Evolutionary conservation across 2,888 invertebrate genomes (phyloP), one percentile per base, ranked within the genome.

Genomic region (Acronicta leporina): DNA sequence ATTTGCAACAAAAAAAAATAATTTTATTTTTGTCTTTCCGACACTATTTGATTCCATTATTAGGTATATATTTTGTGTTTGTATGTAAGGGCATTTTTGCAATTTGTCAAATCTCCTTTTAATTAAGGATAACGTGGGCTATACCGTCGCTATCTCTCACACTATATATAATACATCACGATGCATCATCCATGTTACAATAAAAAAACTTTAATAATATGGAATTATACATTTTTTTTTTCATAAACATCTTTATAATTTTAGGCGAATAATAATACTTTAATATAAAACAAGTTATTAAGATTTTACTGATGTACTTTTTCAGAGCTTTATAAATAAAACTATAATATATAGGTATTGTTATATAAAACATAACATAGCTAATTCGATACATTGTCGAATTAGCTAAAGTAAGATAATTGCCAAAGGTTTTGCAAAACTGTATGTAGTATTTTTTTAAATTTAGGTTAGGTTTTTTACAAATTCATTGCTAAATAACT

Each of bases 211-310:
- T 62, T 60, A 66, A 63, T 72, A 68, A 75, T 75, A 76, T 76
- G 75, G 75, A 76, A 76, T 76, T 69, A 78, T 76, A 76, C 73
- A 76, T 63, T 67, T 75, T 70, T 75, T 75, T 62, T 60, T 47
- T 47, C 20, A 20, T 66, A 63, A 68, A 27, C 10, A 66, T 69
- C 79, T 75, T 75, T 75, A 78, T 69, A 78, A 76, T 66, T 76
- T 72, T 72, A 72, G 79, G 79, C 73, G 9, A 40, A 47, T 41
- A 40, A 47, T 41, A 55, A 54, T 27, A 42, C 11, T 38, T 38
- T 13, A 7, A 38, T n/a, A 38, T 1, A 38, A 38, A 38, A 38
- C 6, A n/a, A 38, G 38, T 38, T 38, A 38, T 38, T 38, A n/a
- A 35, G 38, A 6, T 38, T 38, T 38, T 2, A 33, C 33, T 38